Conservation (phyloP, 1,140 invertebrate genomes). For the Sitophilus oryzae region DNA sequence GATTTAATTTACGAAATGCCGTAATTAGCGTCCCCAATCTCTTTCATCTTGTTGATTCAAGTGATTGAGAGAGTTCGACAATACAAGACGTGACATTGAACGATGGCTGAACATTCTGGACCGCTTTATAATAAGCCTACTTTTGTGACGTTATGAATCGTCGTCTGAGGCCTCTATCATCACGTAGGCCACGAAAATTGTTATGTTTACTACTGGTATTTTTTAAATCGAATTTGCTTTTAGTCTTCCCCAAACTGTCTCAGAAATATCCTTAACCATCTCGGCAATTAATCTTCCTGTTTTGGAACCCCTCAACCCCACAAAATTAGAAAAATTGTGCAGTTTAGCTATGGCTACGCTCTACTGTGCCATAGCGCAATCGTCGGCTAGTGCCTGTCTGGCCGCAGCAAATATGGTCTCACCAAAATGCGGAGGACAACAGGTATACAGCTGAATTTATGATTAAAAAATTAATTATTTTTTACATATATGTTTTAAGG, state of each 20-base stretch:
- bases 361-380: constrained; percentile 67
- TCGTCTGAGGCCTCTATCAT: no score
- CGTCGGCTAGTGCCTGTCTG: constrained; percentile 61
- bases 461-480: background rate
- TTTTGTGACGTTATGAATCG: no score
- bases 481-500: background rate
- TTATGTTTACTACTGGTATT: constrained; percentile 14
- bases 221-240: constrained; percentile 31
- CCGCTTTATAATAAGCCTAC: no score
- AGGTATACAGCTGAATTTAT: constrained; percentile 3
- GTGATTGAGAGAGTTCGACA: no score
- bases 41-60: no score
- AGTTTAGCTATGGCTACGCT: constrained; percentile 72
- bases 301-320: constrained; percentile 76
- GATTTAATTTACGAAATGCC: no score
- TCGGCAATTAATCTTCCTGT: constrained; percentile 78
- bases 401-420: constrained; percentile 57
- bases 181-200: no score
- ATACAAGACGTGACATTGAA: no score
- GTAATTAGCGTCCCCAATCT: no score
- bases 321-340: constrained; percentile 75
- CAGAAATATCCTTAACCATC: constrained; percentile 77
- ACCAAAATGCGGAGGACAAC: constrained; percentile 51
- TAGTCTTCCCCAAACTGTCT: constrained; percentile 69
- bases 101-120: no score